These are phyloP conservation scores for Camelus bactrianus DNA, from an alignment of 2,113 vertebrate genomes.

Conservation along the genomic window DNA sequence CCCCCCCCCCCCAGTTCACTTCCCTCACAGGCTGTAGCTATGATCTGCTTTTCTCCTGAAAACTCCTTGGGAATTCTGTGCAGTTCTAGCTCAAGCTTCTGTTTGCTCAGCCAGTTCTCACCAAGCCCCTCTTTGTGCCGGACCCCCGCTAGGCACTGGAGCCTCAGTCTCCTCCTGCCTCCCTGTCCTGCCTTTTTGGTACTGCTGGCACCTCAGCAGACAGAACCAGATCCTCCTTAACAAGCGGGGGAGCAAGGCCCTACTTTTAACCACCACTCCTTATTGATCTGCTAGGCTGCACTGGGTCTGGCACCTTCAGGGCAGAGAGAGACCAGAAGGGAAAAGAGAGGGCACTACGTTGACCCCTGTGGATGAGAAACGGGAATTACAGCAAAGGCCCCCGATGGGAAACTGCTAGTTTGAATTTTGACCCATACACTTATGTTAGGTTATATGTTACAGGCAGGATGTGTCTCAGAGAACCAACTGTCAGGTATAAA, in stretches of 20 bases:
- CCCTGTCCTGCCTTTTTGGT: not conserved
- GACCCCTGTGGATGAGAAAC: not conserved
- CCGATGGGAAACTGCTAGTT: accelerated
- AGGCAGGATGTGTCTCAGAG: not conserved
- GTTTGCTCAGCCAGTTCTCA: not conserved
- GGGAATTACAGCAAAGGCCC: not conserved
- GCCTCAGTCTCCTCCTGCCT: accelerated
- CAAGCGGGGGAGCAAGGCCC: not conserved
- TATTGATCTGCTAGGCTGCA: accelerated
- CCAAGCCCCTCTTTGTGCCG: not conserved
- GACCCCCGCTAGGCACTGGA: not conserved
- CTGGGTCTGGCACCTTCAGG: not conserved
- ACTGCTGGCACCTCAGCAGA: too few relatives aligned
- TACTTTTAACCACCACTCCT: accelerated
- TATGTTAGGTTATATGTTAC: not conserved
- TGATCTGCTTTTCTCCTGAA: not conserved
- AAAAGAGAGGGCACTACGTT: not conserved
- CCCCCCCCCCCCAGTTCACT: accelerated
- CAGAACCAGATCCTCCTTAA: not conserved
- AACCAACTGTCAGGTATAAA: not conserved
- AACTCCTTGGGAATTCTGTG: not conserved
- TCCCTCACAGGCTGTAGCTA: accelerated
- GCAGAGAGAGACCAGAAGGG: not conserved
- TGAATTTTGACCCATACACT: not conserved
- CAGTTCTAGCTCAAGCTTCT: not conserved